Conservation (phyloP, 2,888 invertebrate genomes). For the Ypsolopha scabrella region DNA sequence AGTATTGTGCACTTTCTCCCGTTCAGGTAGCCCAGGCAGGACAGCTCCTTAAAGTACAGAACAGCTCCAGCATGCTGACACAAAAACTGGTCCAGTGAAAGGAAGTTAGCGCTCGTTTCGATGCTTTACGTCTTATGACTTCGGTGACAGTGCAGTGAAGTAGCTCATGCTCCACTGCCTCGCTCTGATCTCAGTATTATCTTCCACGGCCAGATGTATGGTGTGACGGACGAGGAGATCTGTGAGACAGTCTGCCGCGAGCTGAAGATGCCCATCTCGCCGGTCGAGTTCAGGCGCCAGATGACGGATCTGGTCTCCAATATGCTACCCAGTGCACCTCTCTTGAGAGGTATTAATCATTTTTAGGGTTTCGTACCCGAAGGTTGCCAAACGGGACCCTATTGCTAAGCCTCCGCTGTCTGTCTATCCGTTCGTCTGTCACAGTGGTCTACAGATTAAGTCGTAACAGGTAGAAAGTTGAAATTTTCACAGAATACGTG, state of each 20-base stretch:
- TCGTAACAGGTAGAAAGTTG: no score
- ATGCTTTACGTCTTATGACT: neutral
- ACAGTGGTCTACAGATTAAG: neutral
- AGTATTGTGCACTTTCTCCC: no score
- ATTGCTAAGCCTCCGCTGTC: no score
- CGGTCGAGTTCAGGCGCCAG: slow-evolving; percentile 68
- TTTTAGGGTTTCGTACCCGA: slow-evolving; percentile 4
- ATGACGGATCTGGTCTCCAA: slow-evolving; percentile 49
- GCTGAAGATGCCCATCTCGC: slow-evolving; percentile 71
- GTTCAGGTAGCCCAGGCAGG: no score
- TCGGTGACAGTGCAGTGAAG: no score
- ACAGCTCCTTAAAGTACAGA: no score
- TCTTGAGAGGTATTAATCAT: slow-evolving; percentile 76
- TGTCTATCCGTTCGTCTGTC: neutral
- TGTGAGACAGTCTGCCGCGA: slow-evolving; percentile 63
- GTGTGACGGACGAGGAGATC: slow-evolving; percentile 40
- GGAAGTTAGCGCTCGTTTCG: no score
- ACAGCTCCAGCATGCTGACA: no score
- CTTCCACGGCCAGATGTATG: slow-evolving; percentile 24
- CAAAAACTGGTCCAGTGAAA: no score
- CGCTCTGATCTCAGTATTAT: no score
- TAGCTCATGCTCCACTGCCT: no score
- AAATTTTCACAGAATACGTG: neutral
- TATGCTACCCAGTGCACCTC: slow-evolving; percentile 63
- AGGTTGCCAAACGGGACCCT: no score